These are phyloP conservation scores for Drosophila virilis DNA, from an alignment of 1,140 invertebrate genomes.

Conservation along the genomic window DNA sequence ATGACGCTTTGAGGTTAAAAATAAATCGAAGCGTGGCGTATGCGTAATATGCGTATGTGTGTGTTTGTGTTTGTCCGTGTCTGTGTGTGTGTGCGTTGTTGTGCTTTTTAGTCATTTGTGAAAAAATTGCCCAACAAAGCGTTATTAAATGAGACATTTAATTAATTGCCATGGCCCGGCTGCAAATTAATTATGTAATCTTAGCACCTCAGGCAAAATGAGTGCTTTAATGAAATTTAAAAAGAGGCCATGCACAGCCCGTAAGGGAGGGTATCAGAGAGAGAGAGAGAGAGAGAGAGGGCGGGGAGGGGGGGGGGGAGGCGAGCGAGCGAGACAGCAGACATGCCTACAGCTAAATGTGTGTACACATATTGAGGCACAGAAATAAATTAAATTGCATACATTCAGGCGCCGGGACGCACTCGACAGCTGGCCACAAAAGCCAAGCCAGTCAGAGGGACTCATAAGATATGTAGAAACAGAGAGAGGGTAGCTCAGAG, in stretches of 20 bases:
- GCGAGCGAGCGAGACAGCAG: constrained; percentile 3
- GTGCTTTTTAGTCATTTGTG: constrained; percentile 77
- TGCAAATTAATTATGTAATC: constrained; percentile 82
- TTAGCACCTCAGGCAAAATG: constrained; percentile 69
- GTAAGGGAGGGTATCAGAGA: background rate
- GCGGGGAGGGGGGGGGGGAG: background rate
- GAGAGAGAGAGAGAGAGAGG: too few relatives aligned
- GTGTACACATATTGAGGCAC: constrained; percentile 49
- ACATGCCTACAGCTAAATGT: constrained; percentile 36
- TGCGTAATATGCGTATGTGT: constrained; percentile 53
- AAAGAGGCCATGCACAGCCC: constrained; percentile 21
- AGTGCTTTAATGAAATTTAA: constrained; percentile 73
- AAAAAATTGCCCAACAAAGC: constrained; percentile 81
- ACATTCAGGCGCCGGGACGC: constrained; percentile 46
- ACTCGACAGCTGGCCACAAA: constrained; percentile 75
- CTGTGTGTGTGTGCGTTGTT: constrained; percentile 27
- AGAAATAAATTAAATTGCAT: constrained; percentile 80
- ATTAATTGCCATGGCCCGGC: constrained; percentile 69
- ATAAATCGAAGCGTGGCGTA: constrained; percentile 73
- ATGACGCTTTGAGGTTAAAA: constrained; percentile 78
- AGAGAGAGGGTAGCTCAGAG: background rate
- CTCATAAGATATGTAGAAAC: background rate
- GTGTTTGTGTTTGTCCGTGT: constrained; percentile 16
- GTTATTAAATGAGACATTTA: constrained; percentile 83
- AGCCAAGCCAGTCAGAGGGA: constrained; percentile 28